Evolutionary conservation across 2,113 vertebrate species (phyloP).

Genomic region (Phrynosoma platyrhinos): DNA sequence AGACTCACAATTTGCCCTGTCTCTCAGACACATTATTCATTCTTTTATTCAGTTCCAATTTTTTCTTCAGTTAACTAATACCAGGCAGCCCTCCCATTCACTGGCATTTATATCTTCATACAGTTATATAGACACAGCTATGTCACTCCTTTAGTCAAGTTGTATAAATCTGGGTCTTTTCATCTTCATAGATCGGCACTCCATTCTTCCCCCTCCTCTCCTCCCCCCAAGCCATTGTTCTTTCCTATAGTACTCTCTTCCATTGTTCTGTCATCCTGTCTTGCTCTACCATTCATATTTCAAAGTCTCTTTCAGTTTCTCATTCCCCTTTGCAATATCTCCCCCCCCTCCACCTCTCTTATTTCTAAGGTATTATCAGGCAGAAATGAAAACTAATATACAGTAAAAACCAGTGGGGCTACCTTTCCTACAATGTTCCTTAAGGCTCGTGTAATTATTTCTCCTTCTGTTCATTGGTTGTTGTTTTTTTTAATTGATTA

Average conservation of each 20-base stretch:
- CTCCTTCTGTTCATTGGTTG: not conserved
- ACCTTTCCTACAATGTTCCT: constrained; percentile 32
- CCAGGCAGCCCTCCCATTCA: not conserved
- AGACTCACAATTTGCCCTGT: not conserved
- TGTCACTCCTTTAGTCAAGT: constrained; percentile 13
- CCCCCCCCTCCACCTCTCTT: not conserved
- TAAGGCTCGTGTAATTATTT: not conserved
- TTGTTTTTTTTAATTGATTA: constrained; percentile 5
- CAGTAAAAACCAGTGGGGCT: constrained; percentile 16
- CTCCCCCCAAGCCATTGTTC: not conserved
- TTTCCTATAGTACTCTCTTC: not conserved
- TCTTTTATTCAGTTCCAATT: constrained; percentile 15
- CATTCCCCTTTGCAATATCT: not conserved
- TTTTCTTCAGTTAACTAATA: constrained; percentile 2
- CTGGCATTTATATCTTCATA: constrained; percentile 17
- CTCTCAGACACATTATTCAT: too few species aligned
- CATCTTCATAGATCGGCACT: not conserved
- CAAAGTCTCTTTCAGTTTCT: not conserved
- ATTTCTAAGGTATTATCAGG: constrained; percentile 23
- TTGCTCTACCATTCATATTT: not conserved
- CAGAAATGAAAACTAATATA: constrained; percentile 35
- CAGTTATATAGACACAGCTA: not conserved
- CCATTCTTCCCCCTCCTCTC: too few species aligned
- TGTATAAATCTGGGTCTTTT: constrained; percentile 7
- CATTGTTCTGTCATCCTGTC: not conserved